Evolutionary conservation across 2,113 vertebrate genomes (phyloP), one percentile per base, ranked within the genome.

Genomic region (Ovibos moschatus): DNA sequence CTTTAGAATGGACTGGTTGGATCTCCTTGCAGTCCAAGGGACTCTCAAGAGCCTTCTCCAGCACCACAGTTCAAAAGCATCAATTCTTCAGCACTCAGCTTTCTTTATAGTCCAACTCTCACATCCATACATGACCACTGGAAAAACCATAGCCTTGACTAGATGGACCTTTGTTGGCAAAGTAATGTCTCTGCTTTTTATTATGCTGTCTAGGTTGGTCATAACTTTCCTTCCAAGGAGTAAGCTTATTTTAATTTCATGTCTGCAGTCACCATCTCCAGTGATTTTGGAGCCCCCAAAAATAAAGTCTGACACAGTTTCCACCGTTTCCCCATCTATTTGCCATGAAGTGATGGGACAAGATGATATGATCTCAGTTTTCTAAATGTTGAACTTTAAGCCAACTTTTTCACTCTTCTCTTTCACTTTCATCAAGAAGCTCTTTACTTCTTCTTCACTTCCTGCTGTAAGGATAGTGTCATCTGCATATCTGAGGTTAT

Each of bases 81-180:
- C 64, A 67, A 19, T n/a, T 67, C 33, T 19, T 67, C 1, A 0
- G 33, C 1, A 0, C 64, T n/a, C 33, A 67, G 64, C 64, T n/a
- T n/a, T n/a, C 64, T 67, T 4, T 67, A 19, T 67, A 19, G 64
- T 67, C 64, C 64, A 67, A 67, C 64, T 67, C 33, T n/a, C 64
- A n/a, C 33, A 67, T n/a, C 64, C 64, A 10, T 67, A 67, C 33
- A 10, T 67, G 64, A n/a, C 64, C 2, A 19, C 4, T 67, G 64
- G 64, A n/a, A 67, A 67, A 67, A n/a, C 64, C 16, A 67, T 19
- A 67, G 16, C 16, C 4, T 67, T n/a, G 16, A 67, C 64, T n/a
- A n/a, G 16, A 67, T 0, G 4, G 33, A 67, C 8, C 33, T 67
- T 67, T 19, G 8, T 19, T n/a, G 33, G 7, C 33, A 67, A 67